Percentiles rank a stretch among this genome's conserved stretches.
Conservation (phyloP, 2,797 vertebrate species). For the Gymnocypris eckloni region DNA sequence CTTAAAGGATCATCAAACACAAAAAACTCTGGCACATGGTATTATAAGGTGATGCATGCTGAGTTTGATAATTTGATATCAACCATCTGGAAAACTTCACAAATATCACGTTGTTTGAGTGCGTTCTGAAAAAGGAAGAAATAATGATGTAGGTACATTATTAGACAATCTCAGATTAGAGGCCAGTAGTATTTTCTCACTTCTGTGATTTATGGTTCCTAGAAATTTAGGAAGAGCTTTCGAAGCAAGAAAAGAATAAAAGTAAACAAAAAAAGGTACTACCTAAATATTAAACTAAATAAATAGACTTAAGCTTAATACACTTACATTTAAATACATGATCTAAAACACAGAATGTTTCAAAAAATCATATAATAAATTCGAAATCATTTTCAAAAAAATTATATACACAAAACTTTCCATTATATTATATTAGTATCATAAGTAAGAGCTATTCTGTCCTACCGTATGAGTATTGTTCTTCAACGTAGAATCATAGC, state of each 20-base stretch:
- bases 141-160: slow-evolving; percentile 23
- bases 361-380: neutral
- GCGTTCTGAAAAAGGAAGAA: neutral
- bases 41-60: neutral
- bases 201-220: slow-evolving; percentile 13
- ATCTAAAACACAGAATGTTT: neutral
- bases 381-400: neutral
- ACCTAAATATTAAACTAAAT: neutral
- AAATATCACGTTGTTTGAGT: neutral
- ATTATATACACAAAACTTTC: neutral
- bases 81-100: neutral
- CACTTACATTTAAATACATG: neutral
- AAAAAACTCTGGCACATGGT: neutral
- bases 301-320: neutral
- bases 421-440: neutral
- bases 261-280: neutral
- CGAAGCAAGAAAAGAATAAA: neutral
- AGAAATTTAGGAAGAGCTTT: slow-evolving; percentile 2
- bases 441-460: neutral
- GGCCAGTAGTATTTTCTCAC: slow-evolving; percentile 20
- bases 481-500: slow-evolving; percentile 71
- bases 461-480: slow-evolving; percentile 90
- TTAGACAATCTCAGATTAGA: slow-evolving; percentile 11
- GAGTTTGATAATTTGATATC: neutral
- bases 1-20: slow-evolving; percentile 24